These are phyloP conservation scores for Leguminivora glycinivorella DNA, from an alignment of 1,140 invertebrate genomes.

Conservation along the genomic window DNA sequence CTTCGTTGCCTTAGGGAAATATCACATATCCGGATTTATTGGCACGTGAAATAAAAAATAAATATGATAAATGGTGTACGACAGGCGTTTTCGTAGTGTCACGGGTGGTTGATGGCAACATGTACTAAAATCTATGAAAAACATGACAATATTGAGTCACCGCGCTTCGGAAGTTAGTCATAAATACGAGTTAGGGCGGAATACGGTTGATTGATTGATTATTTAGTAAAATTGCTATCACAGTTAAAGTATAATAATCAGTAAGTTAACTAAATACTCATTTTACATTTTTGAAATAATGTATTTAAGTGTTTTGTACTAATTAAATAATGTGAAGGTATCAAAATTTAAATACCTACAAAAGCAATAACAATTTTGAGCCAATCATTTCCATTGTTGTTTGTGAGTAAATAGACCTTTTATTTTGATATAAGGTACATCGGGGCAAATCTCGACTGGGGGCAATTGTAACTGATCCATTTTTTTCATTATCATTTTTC, in stretches of 20 bases:
- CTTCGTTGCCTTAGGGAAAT: too few relatives aligned
- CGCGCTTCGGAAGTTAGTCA: conserved; percentile 34
- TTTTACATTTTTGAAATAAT: neutral
- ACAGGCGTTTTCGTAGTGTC: neutral
- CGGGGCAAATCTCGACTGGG: too few relatives aligned
- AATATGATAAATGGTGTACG: neutral
- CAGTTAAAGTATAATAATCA: neutral
- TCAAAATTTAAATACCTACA: too few relatives aligned
- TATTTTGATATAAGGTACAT: too few relatives aligned
- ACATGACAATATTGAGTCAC: conserved; percentile 52
- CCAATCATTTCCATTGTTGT: too few relatives aligned
- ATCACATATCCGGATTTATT: neutral
- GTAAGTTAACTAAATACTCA: neutral
- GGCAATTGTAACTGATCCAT: too few relatives aligned
- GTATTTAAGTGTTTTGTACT: too few relatives aligned
- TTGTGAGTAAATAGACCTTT: too few relatives aligned
- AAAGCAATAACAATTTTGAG: too few relatives aligned
- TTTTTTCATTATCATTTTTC: too few relatives aligned
- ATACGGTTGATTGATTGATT: conserved; percentile 28
- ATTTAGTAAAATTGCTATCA: conserved; percentile 20
- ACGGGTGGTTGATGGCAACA: neutral
- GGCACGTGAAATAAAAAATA: neutral
- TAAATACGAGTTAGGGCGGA: conserved; percentile 35
- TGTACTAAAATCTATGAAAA: neutral
- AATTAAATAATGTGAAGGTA: too few relatives aligned